A percentile compares a stretch with the other conserved stretches of the same genome.
phyloP scores from a whole-genome alignment of 2,888 invertebrate species.

The Branchipolynoe longqiensis region DNA sequence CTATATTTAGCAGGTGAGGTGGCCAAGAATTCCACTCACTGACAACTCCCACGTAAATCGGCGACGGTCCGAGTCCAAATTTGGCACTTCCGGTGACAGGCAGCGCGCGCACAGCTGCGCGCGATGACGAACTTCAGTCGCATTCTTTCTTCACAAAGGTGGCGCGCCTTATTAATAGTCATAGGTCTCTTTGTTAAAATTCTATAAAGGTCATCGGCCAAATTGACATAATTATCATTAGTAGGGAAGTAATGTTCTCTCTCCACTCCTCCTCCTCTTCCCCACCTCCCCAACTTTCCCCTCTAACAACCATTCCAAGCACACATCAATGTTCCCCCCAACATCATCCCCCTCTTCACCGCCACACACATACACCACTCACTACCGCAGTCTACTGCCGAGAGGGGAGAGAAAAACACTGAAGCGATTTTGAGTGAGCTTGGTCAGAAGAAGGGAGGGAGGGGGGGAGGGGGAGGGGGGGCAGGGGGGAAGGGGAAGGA shows the following conservation, averaged over 20 bases:
- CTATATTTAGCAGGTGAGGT: constrained; percentile 37
- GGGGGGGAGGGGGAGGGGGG: too few relatives aligned
- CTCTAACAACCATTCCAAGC: too few relatives aligned
- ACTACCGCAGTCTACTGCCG: too few relatives aligned
- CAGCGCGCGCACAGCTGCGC: not conserved
- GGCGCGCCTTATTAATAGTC: constrained; percentile 52
- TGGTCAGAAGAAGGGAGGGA: too few relatives aligned
- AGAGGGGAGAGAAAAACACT: too few relatives aligned
- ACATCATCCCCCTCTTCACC: too few relatives aligned
- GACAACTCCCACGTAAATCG: constrained; percentile 41
- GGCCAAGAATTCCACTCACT: constrained; percentile 36
- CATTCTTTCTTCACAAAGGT: constrained; percentile 40
- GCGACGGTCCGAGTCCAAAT: constrained; percentile 38
- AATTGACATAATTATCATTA: constrained; percentile 55
- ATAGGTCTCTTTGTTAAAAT: constrained; percentile 47
- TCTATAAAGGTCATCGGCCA: constrained; percentile 36
- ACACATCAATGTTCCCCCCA: too few relatives aligned
- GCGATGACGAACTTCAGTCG: constrained; percentile 43
- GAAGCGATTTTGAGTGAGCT: too few relatives aligned
- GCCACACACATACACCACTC: too few relatives aligned
- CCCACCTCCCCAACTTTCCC: too few relatives aligned
- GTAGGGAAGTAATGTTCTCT: constrained; percentile 4
- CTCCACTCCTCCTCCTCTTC: too few relatives aligned
- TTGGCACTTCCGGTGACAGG: constrained; percentile 47
- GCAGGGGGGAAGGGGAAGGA: too few relatives aligned